Conservation (phyloP, 1,140 invertebrate species). For the Drosophila ironensis region DNA sequence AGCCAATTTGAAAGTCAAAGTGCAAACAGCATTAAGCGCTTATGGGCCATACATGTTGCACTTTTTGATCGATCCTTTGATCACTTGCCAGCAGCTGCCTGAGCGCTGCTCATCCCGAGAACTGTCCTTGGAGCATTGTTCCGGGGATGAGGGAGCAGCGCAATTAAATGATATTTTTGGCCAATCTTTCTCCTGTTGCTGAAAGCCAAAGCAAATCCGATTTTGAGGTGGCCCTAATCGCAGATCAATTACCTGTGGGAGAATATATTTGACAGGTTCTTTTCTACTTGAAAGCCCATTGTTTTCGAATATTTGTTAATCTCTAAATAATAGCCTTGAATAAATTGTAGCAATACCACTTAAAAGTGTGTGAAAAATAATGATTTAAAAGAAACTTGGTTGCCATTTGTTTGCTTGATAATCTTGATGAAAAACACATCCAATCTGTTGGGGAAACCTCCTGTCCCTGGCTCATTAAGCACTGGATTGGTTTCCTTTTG, state of each 20-base stretch:
- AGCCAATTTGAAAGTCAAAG: slow-evolving; percentile 75
- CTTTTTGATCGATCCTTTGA: slow-evolving; percentile 49
- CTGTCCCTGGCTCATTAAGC: neutral
- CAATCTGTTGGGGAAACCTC: no score
- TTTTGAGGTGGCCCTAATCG: slow-evolving; percentile 19
- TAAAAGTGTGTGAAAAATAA: no score
- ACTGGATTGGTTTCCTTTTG: neutral
- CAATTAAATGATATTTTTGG: slow-evolving; percentile 70
- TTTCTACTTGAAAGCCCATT: neutral
- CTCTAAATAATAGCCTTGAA: no score
- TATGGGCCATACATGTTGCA: slow-evolving; percentile 53
- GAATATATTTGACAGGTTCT: slow-evolving; percentile 6
- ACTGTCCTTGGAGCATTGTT: slow-evolving; percentile 41
- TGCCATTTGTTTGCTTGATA: no score
- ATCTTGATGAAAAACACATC: no score
- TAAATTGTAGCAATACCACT: no score
- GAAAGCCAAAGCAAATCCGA: slow-evolving; percentile 59
- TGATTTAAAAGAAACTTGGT: no score
- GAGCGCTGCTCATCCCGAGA: slow-evolving; percentile 26
- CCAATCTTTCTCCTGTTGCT: slow-evolving; percentile 30
- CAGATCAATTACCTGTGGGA: slow-evolving; percentile 14
- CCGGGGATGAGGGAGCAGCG: neutral
- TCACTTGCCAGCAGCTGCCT: slow-evolving; percentile 40
- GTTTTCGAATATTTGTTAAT: neutral
- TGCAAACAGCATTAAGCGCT: slow-evolving; percentile 68